Evolutionary conservation across 1,140 invertebrate species (phyloP), one percentile per base, ranked within the genome.

Genomic region (Phortica variegata): DNA sequence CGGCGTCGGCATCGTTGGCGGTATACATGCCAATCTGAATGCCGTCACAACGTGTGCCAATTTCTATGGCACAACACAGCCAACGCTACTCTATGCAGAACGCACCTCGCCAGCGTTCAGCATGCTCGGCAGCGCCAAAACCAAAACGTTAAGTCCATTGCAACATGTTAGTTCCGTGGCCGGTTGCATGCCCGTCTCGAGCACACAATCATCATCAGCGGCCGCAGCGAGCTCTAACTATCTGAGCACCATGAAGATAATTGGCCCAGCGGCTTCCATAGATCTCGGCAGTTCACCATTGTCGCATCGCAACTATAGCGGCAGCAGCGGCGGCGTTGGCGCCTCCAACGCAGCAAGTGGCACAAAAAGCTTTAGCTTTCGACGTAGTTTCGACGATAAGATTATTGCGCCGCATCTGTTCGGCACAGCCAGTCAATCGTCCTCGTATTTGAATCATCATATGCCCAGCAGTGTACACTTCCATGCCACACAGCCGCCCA

Each of bases 361-460:
- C 52, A 63, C 52, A 16, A 73, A 73, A 48, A 66, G 71, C 20
- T 73, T 71, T 42, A 62, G 63, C 23, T 74, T 74, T 44, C 63
- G 71, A 18, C 66, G 71, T 16, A 74, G 71, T 47, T 74, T 74
- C 39, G 71, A 74, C 38, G 71, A 74, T 37, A 74, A 74, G 55
- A 71, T 74, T 43, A 73, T 71, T 12, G 34, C 63, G 9, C 61
- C 69, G 20, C 56, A 16, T 49, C 2, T 69, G 52, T 31, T 6
- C 65, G 33, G 54, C 54, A 6, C 55, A 57, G 26, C 31, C 23
- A 9, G 50, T 26, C 20, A 46, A 49, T 17, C 42, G 40, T 9
- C 40, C 40, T n/a, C 41, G 17, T 42, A 26, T 26, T 26, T 26
- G 23, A 26, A 26, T 4, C 37, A 44, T 13, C 58, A 56, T 39